Evolutionary conservation across 1,140 invertebrate genomes (phyloP), one percentile per base, ranked within the genome.

Genomic region (Sarcophaga bullata): DNA sequence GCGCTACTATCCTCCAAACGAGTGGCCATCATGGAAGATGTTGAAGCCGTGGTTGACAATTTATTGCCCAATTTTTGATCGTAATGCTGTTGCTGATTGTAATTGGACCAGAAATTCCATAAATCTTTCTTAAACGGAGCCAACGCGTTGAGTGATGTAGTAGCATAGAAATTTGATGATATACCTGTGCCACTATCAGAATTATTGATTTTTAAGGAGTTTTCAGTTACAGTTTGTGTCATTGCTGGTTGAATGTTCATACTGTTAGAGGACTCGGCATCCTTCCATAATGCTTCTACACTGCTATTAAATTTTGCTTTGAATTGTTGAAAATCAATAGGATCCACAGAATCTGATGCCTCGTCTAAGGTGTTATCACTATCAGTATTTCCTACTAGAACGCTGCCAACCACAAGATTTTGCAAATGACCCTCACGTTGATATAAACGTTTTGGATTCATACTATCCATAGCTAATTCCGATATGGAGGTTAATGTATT

Each of bases 271-370:
- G 90, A 90, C 46, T 90, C 89, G 11, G 89, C 86, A 80, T 90
- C 90, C 78, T 90, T 90, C 93, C 93, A 94, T 54, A 94, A 87
- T 47, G 93, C 92, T 86, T 94, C 93, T n/a, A 94, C 90, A 85
- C 92, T 93, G 68, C 92, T 90, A 87, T 94, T 92, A 87, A 94
- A 94, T 86, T 94, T 94, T 9, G 93, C 93, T 85, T 94, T 91
- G 82, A 94, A 92, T 84, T 93, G 92, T 8, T 93, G 93, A 84
- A 94, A 92, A 81, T 92, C 90, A 82, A 92, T 90, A 82, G 92
- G 91, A 85, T 93, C 92, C 8, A 50, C 75, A 4, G 49, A 78
- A 50, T 78, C 75, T 17, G 48, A 19, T 7, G 48, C 11, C 6
- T 73, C 62, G 46, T 81, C 62, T 10, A 73, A 73, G 3, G 6